Percentiles rank a stretch among this genome's conserved stretches.
These are phyloP conservation scores for Leptinotarsa haldemani DNA, from an alignment of 2,888 invertebrate genomes.

Conservation along the genomic window DNA sequence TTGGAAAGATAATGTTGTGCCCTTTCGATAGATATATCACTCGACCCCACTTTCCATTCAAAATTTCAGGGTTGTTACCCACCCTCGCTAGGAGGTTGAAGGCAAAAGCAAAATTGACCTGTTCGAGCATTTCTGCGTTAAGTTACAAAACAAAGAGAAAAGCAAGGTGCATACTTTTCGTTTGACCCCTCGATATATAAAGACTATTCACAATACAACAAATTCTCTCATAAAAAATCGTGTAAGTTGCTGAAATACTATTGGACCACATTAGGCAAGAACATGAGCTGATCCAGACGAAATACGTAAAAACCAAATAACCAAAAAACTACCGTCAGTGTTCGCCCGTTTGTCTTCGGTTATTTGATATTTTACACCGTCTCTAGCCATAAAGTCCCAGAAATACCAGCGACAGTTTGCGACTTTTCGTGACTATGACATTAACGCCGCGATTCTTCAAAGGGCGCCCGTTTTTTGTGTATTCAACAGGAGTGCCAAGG, in stretches of 20 bases:
- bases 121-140: too few species aligned
- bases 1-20: too few species aligned
- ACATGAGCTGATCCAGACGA: neutral
- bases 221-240: too few species aligned
- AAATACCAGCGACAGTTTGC: conserved; percentile 1
- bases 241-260: neutral
- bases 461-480: conserved; percentile 13
- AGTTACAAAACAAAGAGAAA: too few species aligned
- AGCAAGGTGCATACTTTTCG: too few species aligned
- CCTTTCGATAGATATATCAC: too few species aligned
- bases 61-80: too few species aligned
- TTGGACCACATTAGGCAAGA: neutral
- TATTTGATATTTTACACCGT: conserved; percentile 7
- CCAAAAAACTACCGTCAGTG: neutral
- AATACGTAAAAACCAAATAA: neutral
- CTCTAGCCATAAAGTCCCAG: neutral
- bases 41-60: too few species aligned
- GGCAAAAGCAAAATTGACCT: too few species aligned
- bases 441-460: conserved; percentile 6
- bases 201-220: too few species aligned
- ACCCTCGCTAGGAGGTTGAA: too few species aligned
- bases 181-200: too few species aligned
- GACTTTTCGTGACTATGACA: conserved; percentile 5
- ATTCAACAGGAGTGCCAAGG: conserved; percentile 24
- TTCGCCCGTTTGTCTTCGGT: neutral